phyloP scores from a whole-genome alignment of 2,113 vertebrate genomes.

The Empidonax traillii region DNA sequence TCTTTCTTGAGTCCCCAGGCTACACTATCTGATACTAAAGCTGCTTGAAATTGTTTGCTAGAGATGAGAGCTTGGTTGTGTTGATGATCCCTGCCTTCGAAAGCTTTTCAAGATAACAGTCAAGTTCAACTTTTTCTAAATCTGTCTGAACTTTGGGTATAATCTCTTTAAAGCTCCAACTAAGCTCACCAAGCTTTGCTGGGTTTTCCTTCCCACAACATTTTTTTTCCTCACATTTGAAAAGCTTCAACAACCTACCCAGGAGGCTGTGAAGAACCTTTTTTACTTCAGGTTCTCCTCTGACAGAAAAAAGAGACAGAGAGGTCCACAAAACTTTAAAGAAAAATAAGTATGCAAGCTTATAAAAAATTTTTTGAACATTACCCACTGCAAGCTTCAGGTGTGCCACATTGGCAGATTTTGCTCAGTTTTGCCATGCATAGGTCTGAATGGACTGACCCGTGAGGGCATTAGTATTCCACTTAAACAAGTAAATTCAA shows the following conservation, averaged over 20 bases:
- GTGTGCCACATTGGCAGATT: not conserved
- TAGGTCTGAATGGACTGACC: not conserved
- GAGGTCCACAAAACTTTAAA: not conserved
- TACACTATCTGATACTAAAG: constrained; percentile 69
- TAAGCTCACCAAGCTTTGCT: constrained; percentile 63
- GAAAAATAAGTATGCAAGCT: not conserved
- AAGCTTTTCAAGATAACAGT: constrained; percentile 67
- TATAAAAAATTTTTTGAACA: not conserved
- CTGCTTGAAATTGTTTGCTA: constrained; percentile 71
- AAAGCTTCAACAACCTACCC: constrained; percentile 47
- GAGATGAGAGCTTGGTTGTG: constrained; percentile 44
- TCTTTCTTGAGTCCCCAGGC: constrained; percentile 9
- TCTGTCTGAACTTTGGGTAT: constrained; percentile 64
- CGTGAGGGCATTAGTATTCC: not conserved
- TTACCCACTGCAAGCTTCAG: not conserved
- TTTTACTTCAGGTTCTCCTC: constrained; percentile 16
- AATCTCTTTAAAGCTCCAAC: constrained; percentile 71
- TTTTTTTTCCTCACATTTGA: constrained; percentile 46
- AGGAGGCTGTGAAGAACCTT: constrained; percentile 37
- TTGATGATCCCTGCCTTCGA: constrained; percentile 56
- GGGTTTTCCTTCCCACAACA: constrained; percentile 34
- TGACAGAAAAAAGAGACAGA: not conserved
- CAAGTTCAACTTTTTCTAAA: constrained; percentile 68
- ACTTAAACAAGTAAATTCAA: not conserved
- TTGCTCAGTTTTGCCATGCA: not conserved